Percentiles rank a stretch among this genome's conserved stretches.
Evolutionary conservation across 2,113 vertebrate genomes (phyloP).

Genomic region (Halcyon senegalensis): DNA sequence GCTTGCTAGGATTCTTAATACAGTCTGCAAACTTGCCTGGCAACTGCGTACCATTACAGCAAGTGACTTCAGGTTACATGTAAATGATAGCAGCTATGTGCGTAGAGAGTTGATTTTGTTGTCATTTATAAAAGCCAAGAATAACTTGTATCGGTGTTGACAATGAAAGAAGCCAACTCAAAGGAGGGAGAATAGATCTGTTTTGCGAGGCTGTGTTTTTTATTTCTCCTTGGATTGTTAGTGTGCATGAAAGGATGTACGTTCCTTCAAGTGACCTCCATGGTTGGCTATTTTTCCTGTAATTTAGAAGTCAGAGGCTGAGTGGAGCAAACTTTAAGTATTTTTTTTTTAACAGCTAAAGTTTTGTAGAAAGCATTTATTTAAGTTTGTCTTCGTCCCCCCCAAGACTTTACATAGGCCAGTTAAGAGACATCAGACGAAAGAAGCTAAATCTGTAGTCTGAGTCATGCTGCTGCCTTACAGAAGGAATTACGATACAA

Average conservation of each 20-base stretch:
- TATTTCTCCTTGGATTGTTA: background rate
- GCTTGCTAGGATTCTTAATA: background rate
- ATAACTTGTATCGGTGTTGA: background rate
- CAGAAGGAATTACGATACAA: background rate
- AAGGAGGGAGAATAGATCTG: background rate
- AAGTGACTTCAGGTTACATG: background rate
- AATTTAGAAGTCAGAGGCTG: background rate
- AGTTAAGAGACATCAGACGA: background rate
- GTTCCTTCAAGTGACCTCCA: background rate
- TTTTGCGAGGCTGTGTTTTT: background rate
- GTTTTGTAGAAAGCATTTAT: background rate
- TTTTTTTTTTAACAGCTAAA: background rate
- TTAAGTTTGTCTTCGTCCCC: background rate
- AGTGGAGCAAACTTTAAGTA: background rate
- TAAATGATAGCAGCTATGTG: background rate
- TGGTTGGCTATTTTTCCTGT: background rate
- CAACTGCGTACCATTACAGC: background rate
- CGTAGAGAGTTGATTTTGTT: background rate
- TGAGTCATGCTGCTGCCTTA: background rate
- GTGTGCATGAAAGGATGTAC: background rate
- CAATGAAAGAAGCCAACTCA: background rate
- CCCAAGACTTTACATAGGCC: background rate
- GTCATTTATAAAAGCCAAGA: background rate
- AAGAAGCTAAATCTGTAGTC: background rate
- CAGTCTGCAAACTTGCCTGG: background rate